Evolutionary conservation across 2,888 invertebrate species (phyloP), one percentile per base, ranked within the genome.

Genomic region (Stenodema calcarata): DNA sequence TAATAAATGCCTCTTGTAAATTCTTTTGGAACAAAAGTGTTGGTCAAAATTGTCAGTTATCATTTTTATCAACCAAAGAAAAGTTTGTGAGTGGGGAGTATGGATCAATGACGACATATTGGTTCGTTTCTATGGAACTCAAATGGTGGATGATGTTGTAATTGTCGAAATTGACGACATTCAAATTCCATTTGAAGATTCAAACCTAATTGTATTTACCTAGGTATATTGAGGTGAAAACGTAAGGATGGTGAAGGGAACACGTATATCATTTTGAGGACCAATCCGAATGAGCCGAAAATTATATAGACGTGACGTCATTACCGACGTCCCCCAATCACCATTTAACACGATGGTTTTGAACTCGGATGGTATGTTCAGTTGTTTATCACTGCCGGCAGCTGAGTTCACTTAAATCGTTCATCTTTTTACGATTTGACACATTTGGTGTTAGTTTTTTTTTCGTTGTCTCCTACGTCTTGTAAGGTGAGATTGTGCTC

Each of bases 361-460:
- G 18, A 78, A 78, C 78, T 42, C 4, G 41, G 62, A 7, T 62
- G 23, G 23, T 62, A 23, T 7, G 14, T 14, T 54, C 0, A 27
- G 62, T 62, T 78, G 78, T 44, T 78, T 78, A 78, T 44, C n/a
- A n/a, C 78, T 44, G 47, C 78, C 78, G 78, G 78, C 78, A 78
- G 78, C 47, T 78, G 78, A 78, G 42, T 44, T 44, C 2, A 27
- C 27, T 70, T 70, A 6, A 50, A 16, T 50, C 50, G 14, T 35
- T 4, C 35, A 35, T 35, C 35, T 2, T 35, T 35, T 35, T 35
- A 35, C 35, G 2, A 35, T 7, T 35, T n/a, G n/a, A n/a, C n/a
- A n/a, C n/a, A n/a, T n/a, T n/a, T n/a, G n/a, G n/a, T n/a, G n/a
- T n/a, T n/a, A n/a, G n/a, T n/a, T n/a, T n/a, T n/a, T n/a, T n/a